Base-by-base conservation (phyloP, 2,113 vertebrate genomes). In the Gasterosteus nipponicus region DNA sequence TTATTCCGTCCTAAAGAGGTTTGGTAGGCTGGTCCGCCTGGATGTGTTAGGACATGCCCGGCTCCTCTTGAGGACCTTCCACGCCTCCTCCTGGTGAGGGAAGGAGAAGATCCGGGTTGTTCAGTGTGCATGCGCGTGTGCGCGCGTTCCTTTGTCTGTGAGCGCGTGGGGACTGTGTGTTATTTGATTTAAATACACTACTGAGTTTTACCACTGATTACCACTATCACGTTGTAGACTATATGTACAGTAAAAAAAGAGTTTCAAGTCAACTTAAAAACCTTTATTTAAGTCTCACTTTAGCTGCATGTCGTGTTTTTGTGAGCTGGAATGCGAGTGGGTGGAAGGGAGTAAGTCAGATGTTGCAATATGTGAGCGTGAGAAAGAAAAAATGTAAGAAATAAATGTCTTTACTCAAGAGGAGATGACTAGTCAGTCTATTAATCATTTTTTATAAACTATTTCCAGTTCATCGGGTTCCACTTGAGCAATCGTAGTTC, bases 31-130 rank as follows among this genome's bases (percentile, higher is more conserved):
- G 44, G 73, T 72, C 80, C 65, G 73, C 71, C 76, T 80, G 95
- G 95, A 96, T 94, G 86, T 96, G 96, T 92, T 88, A 77, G 93
- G 93, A 95, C 96, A 93, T 94, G 96, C 94, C 94, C 95, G 75
- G 84, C 85, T 54, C 88, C 83, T 82, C 86, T 19, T 19, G 82
- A 78, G 91, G 93, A 83, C 78, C 79, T 77, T 85, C 78, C 82
- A 89, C 94, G 91, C 93, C 91, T 89, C 91, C 90, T 72, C 47
- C 14, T n/a, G 29, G 77, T 91, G 92, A 92, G 82, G 88, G 75
- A 81, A 87, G 18, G 46, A 82, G 58, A 57, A 74, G 75, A 77
- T 82, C 78, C 38, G 67, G 69, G 18, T 72, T 83, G 78, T 75
- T 86, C 69, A 77, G 51, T n/a, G 22, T 65, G 39, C 41, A 42